phyloP scores from a whole-genome alignment of 2,797 vertebrate species.

The Acropternis orthonyx region DNA sequence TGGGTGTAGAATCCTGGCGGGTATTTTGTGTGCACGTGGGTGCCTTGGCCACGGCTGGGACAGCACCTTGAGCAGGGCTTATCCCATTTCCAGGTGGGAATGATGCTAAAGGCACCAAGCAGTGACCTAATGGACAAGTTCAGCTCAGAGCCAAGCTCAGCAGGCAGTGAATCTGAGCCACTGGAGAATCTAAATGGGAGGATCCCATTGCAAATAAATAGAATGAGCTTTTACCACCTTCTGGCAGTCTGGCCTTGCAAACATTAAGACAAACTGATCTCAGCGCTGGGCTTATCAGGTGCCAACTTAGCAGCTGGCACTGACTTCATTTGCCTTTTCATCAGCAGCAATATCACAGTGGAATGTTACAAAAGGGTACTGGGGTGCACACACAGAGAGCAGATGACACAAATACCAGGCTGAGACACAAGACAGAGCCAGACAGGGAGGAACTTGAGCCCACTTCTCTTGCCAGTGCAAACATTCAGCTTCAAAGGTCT shows the following conservation, averaged over 20 bases:
- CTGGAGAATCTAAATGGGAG: not conserved
- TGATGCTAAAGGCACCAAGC: not conserved
- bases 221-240: not conserved
- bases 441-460: not conserved
- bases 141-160: not conserved
- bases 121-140: not conserved
- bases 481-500: not conserved
- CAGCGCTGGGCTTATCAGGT: constrained; percentile 58
- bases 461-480: not conserved
- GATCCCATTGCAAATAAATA: not conserved
- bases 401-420: not conserved
- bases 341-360: constrained; percentile 53
- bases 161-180: not conserved
- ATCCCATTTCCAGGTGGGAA: not conserved
- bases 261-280: not conserved
- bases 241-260: not conserved
- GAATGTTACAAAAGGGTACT: constrained; percentile 64
- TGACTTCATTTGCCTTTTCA: constrained; percentile 54
- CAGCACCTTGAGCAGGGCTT: not conserved
- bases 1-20: too few relatives aligned
- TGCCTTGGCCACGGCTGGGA: not conserved
- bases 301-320: constrained; percentile 68
- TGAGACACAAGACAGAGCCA: not conserved
- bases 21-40: not conserved
- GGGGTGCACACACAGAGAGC: not conserved